Evolutionary conservation across 2,888 invertebrate genomes (phyloP), one percentile per base, ranked within the genome.

Genomic region (Tipula vernalis): DNA sequence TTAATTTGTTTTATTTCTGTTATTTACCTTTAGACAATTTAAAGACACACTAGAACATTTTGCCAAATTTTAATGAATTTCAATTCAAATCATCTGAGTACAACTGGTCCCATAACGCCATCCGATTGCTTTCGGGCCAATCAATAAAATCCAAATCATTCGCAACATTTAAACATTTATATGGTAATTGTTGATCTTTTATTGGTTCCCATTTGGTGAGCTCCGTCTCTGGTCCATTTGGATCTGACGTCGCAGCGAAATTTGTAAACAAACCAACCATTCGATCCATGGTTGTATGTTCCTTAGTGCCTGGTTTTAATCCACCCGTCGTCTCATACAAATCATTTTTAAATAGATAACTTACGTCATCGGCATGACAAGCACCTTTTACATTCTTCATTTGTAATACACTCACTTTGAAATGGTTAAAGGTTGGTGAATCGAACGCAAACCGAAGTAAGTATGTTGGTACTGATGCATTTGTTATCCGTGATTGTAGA

Each of bases 401-500:
- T 15, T 8, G 51, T 15, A 57, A 15, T 8, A 57, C 15, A 1
- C 15, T 15, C 15, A 15, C n/a, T 85, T 88, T 88, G 88, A 91
- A 90, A 36, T 90, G 90, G 88, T 91, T 91, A 57, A 91, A 91
- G 88, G 90, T 89, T 88, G 91, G 90, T 2, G 91, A 91, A 88
- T 91, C 91, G 87, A 91, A 90, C 87, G 91, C 91, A 87, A 91
- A 91, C 36, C 91, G 90, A 88, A 91, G 91, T 5, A 91, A 88
- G 87, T 89, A 91, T 5, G 91, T 91, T 18, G 91, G 89, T 0
- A 90, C 90, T n/a, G 15, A 4, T 2, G 51, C 51, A 8, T 4
- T 57, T 15, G 15, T 15, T 12, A 15, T 15, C 4, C 51, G 51
- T 15, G 51, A 57, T 15, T 57, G 51, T 4, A 57, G 15, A 15